Percentiles rank a stretch among this genome's conserved stretches.
phyloP scores from a whole-genome alignment of 2,113 vertebrate species.

The Fulica atra region DNA sequence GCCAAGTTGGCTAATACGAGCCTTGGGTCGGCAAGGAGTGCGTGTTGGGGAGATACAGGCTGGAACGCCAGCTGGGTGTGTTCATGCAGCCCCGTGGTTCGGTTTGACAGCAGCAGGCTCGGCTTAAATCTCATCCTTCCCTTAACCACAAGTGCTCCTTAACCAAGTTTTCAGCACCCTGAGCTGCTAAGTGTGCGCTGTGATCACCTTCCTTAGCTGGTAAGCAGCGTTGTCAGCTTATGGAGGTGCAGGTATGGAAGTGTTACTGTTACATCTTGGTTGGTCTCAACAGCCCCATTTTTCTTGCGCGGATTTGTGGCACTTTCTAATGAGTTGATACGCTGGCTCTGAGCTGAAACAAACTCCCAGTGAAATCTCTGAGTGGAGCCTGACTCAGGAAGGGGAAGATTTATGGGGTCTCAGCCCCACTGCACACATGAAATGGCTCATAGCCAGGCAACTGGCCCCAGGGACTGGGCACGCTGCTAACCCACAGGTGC shows the following conservation, averaged over 20 bases:
- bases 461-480: accelerated
- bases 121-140: not conserved
- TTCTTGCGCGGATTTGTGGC: constrained; percentile 3
- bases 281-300: not conserved
- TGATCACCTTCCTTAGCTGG: not conserved
- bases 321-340: not conserved
- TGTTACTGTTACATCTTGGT: not conserved
- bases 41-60: not conserved
- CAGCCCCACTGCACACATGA: not conserved
- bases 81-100: not conserved
- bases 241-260: not conserved
- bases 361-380: not conserved
- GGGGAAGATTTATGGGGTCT: not conserved
- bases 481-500: accelerated
- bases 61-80: not conserved
- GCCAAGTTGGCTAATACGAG: not conserved
- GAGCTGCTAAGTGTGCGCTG: not conserved
- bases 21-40: not conserved
- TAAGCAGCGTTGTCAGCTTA: not conserved
- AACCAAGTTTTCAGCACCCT: not conserved
- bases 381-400: not conserved
- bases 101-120: not conserved
- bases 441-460: not conserved
- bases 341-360: not conserved
- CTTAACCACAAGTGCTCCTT: not conserved